A percentile compares a stretch with the other conserved stretches of the same genome.
phyloP scores from a whole-genome alignment of 2,888 invertebrate genomes.

The Harmothoe impar region DNA sequence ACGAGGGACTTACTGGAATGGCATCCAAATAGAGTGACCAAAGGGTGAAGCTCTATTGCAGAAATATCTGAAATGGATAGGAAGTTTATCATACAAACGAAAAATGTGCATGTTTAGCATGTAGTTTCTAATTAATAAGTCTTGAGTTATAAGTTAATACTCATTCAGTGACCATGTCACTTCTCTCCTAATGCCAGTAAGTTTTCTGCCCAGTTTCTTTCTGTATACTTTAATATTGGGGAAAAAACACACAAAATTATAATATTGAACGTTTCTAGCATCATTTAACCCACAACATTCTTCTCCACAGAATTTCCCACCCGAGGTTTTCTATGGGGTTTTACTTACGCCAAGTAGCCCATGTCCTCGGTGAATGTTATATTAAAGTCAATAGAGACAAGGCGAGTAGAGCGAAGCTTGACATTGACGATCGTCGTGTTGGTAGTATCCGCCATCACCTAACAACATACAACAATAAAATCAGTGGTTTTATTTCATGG shows the following conservation, averaged over 20 bases:
- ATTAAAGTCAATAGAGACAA: slow-evolving; percentile 5
- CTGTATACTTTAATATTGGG: too few species aligned
- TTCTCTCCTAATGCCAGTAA: too few species aligned
- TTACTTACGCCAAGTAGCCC: slow-evolving; percentile 40
- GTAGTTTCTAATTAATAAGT: too few species aligned
- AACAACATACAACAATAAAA: background rate
- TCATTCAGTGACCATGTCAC: too few species aligned
- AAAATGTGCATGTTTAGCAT: too few species aligned
- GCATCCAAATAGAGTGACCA: slow-evolving; percentile 12
- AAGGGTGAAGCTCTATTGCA: background rate
- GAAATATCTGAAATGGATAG: slow-evolving; percentile 26
- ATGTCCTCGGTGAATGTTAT: slow-evolving; percentile 17
- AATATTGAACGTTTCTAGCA: too few species aligned
- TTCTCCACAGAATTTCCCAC: too few species aligned
- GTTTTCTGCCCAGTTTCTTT: too few species aligned
- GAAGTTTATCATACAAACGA: background rate
- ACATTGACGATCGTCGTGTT: slow-evolving; percentile 19
- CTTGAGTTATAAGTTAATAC: too few species aligned
- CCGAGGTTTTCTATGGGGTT: background rate
- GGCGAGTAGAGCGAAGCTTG: background rate
- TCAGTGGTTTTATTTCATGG: too few species aligned
- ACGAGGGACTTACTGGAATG: slow-evolving; percentile 45
- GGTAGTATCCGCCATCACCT: background rate
- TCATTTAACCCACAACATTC: too few species aligned
- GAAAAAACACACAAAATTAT: too few species aligned